A percentile compares a stretch with the other conserved stretches of the same genome.
Conservation (phyloP, 1,140 invertebrate species). For the Zophobas atratus region DNA sequence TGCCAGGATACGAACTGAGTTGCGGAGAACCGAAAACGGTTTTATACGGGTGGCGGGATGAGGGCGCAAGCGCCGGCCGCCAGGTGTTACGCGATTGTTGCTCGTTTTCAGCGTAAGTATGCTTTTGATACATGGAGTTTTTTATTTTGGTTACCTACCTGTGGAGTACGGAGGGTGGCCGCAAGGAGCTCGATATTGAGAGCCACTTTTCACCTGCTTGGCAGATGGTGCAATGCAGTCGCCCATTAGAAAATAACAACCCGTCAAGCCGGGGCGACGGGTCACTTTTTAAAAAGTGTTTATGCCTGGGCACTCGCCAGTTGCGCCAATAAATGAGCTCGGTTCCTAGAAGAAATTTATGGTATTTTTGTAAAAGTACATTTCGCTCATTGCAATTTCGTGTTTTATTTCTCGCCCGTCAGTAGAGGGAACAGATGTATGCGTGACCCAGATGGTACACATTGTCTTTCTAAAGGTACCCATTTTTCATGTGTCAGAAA, state of each 20-base stretch:
- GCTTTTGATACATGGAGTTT: constrained; percentile 35
- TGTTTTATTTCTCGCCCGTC: too few species aligned
- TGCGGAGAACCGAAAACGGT: constrained; percentile 44
- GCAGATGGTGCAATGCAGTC: constrained; percentile 46
- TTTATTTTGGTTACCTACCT: constrained; percentile 26
- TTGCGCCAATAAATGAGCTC: too few species aligned
- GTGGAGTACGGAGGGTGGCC: constrained; percentile 41
- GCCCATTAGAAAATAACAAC: constrained; percentile 24
- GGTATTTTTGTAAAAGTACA: too few species aligned
- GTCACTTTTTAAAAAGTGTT: too few species aligned
- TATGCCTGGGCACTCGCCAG: too few species aligned
- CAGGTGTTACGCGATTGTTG: constrained; percentile 50
- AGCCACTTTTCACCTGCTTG: constrained; percentile 50
- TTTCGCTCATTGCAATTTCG: too few species aligned
- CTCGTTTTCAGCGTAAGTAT: constrained; percentile 39
- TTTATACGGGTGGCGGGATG: constrained; percentile 43
- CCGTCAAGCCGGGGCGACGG: too few species aligned
- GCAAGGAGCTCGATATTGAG: constrained; percentile 44
- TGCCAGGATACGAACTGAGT: constrained; percentile 26
- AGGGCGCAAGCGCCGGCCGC: constrained; percentile 48
- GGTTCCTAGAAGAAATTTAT: too few species aligned
- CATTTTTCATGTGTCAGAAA: too few species aligned
- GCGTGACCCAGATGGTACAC: too few species aligned
- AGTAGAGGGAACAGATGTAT: too few species aligned
- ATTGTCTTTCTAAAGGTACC: too few species aligned